A percentile compares a stretch with the other conserved stretches of the same genome.
Conservation (phyloP, 2,113 vertebrate species). For the Neopipo cinnamomea region DNA sequence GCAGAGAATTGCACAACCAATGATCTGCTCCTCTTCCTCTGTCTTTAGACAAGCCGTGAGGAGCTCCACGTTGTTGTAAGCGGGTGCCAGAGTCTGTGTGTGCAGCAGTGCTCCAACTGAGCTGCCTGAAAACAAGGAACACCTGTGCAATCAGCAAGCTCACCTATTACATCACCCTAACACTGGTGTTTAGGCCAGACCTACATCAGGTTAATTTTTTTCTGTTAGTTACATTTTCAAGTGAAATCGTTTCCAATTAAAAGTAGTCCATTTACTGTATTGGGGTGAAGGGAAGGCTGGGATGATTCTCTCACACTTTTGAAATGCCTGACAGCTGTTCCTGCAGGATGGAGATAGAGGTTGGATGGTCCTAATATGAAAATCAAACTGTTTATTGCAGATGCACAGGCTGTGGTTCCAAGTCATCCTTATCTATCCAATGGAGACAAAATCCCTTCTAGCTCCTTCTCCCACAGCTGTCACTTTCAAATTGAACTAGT, state of each 20-base stretch:
- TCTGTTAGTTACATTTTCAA: background rate
- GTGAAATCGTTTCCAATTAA: background rate
- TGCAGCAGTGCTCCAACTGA: background rate
- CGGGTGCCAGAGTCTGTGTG: background rate
- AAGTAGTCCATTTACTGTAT: background rate
- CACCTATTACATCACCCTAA: too few relatives aligned
- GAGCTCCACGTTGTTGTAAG: background rate
- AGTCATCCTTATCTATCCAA: background rate
- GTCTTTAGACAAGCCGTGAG: background rate
- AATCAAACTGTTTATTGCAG: background rate
- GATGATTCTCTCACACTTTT: background rate
- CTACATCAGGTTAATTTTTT: accelerated
- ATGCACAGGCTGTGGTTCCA: accelerated
- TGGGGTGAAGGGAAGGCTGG: background rate
- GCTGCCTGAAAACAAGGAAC: too few relatives aligned
- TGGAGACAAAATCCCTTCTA: background rate
- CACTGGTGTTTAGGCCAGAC: background rate
- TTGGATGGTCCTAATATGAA: background rate
- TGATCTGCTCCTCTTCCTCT: background rate
- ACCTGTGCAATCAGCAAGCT: accelerated
- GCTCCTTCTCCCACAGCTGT: background rate
- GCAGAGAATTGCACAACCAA: background rate
- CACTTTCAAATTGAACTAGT: background rate
- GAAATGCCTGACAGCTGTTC: background rate
- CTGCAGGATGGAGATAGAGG: background rate